Evolutionary conservation across 1,140 invertebrate species (phyloP), one percentile per base, ranked within the genome.

Genomic region (Polypedilum pembai): DNA sequence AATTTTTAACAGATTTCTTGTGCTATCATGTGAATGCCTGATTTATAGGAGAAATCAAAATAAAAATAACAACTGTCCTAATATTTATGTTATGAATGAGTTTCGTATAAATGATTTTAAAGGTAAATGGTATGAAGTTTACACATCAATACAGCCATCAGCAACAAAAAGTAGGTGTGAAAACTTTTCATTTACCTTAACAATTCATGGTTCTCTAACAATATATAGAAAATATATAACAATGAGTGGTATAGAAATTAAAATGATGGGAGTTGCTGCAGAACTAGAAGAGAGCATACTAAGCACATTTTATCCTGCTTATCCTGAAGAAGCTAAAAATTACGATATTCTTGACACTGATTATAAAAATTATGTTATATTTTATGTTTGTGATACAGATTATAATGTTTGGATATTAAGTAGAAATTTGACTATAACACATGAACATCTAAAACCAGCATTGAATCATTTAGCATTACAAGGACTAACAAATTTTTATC

Each of bases 81-180:
- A 18, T 8, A 5, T 69, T 7, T 7, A 69, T 18, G 7, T 10
- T 1, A 69, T 69, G 17, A 10, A 7, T 69, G 10, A 69, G 0
- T 69, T 69, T 69, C 0, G 2, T 0, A 20, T 69, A 8, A 8
- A 18, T 10, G 18, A 20, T 3, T 69, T 69, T 69, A 69, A 69
- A 3, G 65, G 65, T 18, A 69, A n/a, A 10, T 69, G 65, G 65
- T 69, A 20, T 20, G 65, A 69, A 20, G 17, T 69, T 69, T 69
- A 0, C 5, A 69, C 17, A 20, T 20, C 65, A 5, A 21, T 69
- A 0, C n/a, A 1, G 0, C 15, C 8, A 20, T 56, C 45, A 56
- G n/a, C 45, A 15, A 12, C 8, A 20, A 10, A 18, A 5, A 18
- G 17, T 10, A 69, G 10, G 7, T 69, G 65, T 18, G 65, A 20